Evolutionary conservation across 2,113 vertebrate species (phyloP), one percentile per base, ranked within the genome.

Genomic region (Barbus barbus): DNA sequence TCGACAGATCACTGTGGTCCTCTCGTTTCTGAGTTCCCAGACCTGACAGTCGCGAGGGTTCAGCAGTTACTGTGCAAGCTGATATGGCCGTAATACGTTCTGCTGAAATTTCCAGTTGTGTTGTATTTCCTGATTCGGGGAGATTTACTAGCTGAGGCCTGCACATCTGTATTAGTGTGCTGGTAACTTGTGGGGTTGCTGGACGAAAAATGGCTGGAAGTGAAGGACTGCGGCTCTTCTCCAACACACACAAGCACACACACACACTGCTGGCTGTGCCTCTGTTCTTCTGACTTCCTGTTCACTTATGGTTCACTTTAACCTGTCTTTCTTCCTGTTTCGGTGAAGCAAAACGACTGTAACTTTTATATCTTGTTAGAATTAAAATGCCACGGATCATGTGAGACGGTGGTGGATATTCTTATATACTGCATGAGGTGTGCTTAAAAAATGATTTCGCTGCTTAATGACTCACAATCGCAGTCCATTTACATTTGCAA

Each of bases 151-250:
- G 80, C 56, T 48, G 82, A 80, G 33, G 31, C 83, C 46, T 82
- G 67, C 78, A 87, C 86, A 86, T 87, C 84, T 82, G 84, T 85
- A 87, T 87, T 85, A 87, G 82, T 86, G 84, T 73, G 80, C 84
- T 81, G 69, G 85, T 85, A 78, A 58, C 46, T 46, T 20, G 44
- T 78, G 71, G 69, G 63, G 46, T 8, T 56, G 53, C 53, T 58
- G 53, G 53, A 58, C 22, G 53, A 58, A 58, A 58, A 58, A 58
- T 56, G 53, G 53, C 83, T 86, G 61, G 36, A 72, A 80, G 67
- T 56, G 63, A 82, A 65, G 65, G 56, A 33, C n/a, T 20, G 31
- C 69, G 22, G 44, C 22, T 24, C 58, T 53, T 58, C 65, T 80
- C 75, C 44, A 38, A 83, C 65, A 53, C 81, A 38, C 48, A 72